These are phyloP conservation scores for Xenus cinereus DNA, from an alignment of 2,113 vertebrate species.

Conservation along the genomic window DNA sequence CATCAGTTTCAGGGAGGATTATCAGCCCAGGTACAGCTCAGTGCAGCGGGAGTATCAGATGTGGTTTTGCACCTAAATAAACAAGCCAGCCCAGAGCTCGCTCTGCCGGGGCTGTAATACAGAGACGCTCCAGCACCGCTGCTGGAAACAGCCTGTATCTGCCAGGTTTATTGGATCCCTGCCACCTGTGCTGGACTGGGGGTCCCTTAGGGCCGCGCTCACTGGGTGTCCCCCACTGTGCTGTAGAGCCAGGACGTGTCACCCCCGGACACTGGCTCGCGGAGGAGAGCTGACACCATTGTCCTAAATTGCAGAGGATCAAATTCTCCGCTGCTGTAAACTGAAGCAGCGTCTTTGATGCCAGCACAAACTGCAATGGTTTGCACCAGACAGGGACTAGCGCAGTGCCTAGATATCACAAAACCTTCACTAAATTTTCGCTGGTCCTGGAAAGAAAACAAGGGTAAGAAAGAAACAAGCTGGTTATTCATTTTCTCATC, in stretches of 20 bases:
- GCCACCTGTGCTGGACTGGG: rapidly evolving
- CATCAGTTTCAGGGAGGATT: rapidly evolving
- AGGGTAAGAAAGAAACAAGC: not conserved
- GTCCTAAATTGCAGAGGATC: not conserved
- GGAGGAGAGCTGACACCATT: not conserved
- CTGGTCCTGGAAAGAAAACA: not conserved
- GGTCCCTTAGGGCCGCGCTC: rapidly evolving
- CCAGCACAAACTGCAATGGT: not conserved
- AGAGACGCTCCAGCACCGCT: not conserved
- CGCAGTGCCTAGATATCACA: not conserved
- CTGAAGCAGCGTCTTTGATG: rapidly evolving
- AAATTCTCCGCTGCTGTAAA: not conserved
- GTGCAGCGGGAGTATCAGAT: not conserved
- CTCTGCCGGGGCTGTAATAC: not conserved
- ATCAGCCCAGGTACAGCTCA: not conserved
- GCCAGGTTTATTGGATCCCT: not conserved
- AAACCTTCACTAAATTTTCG: not conserved
- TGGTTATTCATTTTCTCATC: not conserved
- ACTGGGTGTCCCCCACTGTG: rapidly evolving
- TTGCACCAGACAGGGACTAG: not conserved
- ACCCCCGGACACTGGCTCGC: rapidly evolving
- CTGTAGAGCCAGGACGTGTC: not conserved
- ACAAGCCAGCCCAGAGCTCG: not conserved
- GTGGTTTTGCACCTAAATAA: not conserved
- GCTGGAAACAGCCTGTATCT: not conserved